phyloP scores from a whole-genome alignment of 2,113 vertebrate genomes.

The Notarius lentiginosus region DNA sequence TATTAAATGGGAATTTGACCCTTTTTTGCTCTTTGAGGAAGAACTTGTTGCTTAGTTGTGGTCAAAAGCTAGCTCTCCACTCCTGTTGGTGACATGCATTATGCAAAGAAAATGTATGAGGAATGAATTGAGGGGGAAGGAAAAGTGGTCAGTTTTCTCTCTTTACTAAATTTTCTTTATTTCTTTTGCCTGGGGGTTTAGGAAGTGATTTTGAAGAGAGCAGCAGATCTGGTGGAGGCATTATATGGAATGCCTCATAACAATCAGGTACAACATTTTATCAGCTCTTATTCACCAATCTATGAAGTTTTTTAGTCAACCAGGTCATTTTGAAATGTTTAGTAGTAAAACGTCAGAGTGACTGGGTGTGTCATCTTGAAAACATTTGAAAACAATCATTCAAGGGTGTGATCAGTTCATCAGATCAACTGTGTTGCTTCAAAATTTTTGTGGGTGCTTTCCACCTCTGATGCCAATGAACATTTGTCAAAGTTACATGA shows the following conservation, averaged over 20 bases:
- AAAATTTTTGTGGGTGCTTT: neutral
- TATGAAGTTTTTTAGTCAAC: neutral
- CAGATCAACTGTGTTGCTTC: neutral
- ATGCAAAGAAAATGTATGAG: neutral
- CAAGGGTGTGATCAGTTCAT: neutral
- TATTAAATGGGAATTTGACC: constrained; percentile 37
- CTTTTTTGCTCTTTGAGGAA: constrained; percentile 30
- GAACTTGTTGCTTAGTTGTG: constrained; percentile 33
- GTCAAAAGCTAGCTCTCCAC: neutral
- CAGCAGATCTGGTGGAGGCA: constrained; percentile 86
- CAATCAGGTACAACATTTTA: constrained; percentile 78
- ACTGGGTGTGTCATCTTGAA: neutral
- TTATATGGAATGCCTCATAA: constrained; percentile 90
- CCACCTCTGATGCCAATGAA: neutral
- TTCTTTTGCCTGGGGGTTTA: constrained; percentile 56
- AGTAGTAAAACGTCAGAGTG: neutral
- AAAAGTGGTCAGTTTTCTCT: neutral
- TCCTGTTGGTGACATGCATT: constrained; percentile 16
- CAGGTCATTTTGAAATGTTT: neutral
- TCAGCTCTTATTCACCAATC: neutral
- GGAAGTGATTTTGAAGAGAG: constrained; percentile 89
- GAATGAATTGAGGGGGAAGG: constrained; percentile 1
- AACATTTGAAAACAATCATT: neutral
- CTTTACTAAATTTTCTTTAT: neutral
- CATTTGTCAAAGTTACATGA: neutral